Percentiles rank a stretch among this genome's conserved stretches.
phyloP scores from a whole-genome alignment of 2,797 vertebrate species.

The Sebastes variabilis region DNA sequence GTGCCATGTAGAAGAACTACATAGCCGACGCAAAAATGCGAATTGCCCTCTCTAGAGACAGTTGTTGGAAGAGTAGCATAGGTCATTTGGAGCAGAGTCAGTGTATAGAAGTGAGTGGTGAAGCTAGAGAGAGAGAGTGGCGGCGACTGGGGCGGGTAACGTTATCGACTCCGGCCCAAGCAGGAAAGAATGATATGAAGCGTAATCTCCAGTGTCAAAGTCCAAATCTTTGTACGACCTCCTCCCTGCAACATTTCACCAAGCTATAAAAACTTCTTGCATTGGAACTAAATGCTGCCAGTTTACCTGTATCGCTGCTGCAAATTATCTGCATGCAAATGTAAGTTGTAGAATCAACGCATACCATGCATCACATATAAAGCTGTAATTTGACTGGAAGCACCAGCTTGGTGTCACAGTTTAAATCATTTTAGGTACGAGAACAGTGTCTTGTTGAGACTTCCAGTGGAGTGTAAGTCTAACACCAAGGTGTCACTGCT shows the following conservation, averaged over 20 bases:
- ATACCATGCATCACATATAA: background rate
- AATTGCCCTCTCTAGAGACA: too few relatives aligned
- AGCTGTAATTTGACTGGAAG: background rate
- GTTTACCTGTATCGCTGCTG: background rate
- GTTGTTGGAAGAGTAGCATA: too few relatives aligned
- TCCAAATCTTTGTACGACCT: background rate
- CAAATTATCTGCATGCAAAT: background rate
- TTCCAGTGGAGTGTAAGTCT: background rate
- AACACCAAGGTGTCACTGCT: constrained; percentile 13
- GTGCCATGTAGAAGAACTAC: too few relatives aligned
- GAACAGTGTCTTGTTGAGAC: background rate
- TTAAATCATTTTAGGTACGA: background rate
- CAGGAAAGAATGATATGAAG: background rate
- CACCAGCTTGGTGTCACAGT: background rate
- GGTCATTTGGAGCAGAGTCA: too few relatives aligned
- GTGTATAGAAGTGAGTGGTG: too few relatives aligned
- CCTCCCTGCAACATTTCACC: background rate
- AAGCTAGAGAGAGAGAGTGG: too few relatives aligned
- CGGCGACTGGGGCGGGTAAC: too few relatives aligned
- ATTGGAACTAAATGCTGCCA: background rate
- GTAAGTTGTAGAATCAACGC: background rate
- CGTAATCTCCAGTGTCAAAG: background rate
- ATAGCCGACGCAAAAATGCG: too few relatives aligned
- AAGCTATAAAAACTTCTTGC: background rate
- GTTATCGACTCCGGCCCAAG: too few relatives aligned